phyloP scores from a whole-genome alignment of 2,113 vertebrate genomes.

The Tachysurus vachellii region DNA sequence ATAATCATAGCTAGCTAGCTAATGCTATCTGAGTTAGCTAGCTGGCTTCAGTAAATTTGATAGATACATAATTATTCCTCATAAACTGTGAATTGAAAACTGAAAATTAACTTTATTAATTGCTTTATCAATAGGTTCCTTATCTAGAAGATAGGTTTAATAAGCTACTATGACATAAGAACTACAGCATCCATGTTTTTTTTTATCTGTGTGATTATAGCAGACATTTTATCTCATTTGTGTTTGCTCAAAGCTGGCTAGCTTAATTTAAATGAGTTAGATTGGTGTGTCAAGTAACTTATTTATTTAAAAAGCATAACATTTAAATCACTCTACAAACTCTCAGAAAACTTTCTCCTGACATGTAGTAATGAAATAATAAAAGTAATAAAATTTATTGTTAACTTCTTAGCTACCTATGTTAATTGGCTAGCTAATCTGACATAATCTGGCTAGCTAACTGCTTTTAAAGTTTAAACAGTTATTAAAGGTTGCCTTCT shows the following conservation, averaged over 20 bases:
- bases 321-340: not conserved
- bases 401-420: not conserved
- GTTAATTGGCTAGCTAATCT: not conserved
- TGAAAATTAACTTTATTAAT: too few species aligned
- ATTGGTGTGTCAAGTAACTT: not conserved
- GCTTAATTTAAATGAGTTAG: not conserved
- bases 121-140: too few species aligned
- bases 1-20: not conserved
- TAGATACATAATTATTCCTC: not conserved
- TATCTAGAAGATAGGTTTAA: too few species aligned
- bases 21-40: not conserved
- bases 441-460: not conserved
- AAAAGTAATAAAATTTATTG: too few species aligned
- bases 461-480: not conserved
- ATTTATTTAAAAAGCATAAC: not conserved
- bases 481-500: not conserved
- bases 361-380: too few species aligned
- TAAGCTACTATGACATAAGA: too few species aligned
- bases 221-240: too few species aligned
- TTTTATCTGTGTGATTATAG: too few species aligned
- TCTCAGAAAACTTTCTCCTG: not conserved
- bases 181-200: too few species aligned
- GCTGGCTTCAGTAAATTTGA: not conserved
- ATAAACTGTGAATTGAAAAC: too few species aligned
- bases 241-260: not conserved